Evolutionary conservation across 2,888 invertebrate species (phyloP), one percentile per base, ranked within the genome.

Genomic region (Branchipolynoe longqiensis): DNA sequence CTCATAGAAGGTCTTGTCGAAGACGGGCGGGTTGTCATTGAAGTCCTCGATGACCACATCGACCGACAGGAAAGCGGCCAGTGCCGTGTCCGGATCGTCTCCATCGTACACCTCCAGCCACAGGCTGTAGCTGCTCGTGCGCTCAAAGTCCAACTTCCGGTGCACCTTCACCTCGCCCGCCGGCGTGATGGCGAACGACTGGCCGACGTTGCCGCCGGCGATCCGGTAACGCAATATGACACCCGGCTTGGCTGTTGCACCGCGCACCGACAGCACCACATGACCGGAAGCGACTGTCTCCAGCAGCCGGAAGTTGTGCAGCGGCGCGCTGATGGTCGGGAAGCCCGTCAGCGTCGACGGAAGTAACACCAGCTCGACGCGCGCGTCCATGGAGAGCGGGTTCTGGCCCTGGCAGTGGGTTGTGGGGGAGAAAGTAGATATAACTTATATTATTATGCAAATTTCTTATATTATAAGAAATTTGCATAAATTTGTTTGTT

Each of bases 161-260:
- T 95, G 96, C 0, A 97, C 96, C 36, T 95, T 95, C 86, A 98
- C 96, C 85, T 95, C 95, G 0, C 98, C 98, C 89, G 96, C 95
- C 36, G 95, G 94, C 92, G 97, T 96, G n/a, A 98, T 96, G 28
- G 94, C 94, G 92, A 98, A 98, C 95, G 97, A 97, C 91, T 97
- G 96, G 0, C 97, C 97, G 1, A 97, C 95, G 93, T 98, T 98
- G 3, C 98, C 98, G n/a, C 98, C 98, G 14, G 97, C 98, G 87
- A 98, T 97, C 40, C 96, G 96, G 92, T 97, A 98, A 87, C 86
- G 87, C 25, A 93, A 83, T 28, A 59, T 33, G 22, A 78, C 81
- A 0, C 87, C 85, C 40, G 88, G 87, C 73, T 85, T 88, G 0
- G 88, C 95, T 95, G 86, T 97, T 94, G 89, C 97, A 0, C 97